Evolutionary conservation across 2,113 vertebrate genomes (phyloP), one percentile per base, ranked within the genome.

Genomic region (Plectropomus leopardus): DNA sequence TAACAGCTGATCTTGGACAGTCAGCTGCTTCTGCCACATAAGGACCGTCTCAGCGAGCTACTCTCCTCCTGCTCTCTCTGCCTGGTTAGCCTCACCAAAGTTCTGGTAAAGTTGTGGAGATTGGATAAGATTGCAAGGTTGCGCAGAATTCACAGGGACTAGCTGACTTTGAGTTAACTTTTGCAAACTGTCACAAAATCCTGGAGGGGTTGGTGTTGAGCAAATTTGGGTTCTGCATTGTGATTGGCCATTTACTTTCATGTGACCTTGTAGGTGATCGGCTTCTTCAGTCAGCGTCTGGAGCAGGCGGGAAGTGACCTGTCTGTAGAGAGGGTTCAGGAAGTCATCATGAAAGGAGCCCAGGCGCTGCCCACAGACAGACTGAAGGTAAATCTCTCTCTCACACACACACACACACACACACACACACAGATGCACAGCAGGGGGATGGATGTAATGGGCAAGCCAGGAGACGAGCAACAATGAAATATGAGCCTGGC

Each of bases 331-430:
- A 89, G 96, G 50, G 98, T 99, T 84, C 97, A 99, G 88, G 98
- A 99, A 90, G 97, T 99, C 92, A 99, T 99, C 93, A 99, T 98
- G 88, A 98, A 99, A 90, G 98, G 98, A 79, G 95, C 96, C 4
- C 96, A 97, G 47, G 97, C 97, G 0, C 93, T 99, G 80, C 98
- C 98, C 85, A 98, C 96, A 91, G 97, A 99, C 94, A 95, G 97
- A 53, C 95, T 99, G 54, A 98, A 96, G 95, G 98, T 99, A 96
- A 95, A 94, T 86, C 55, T 21, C 4, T 59, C 53, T 36, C 40
- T 7, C 58, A 4, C 32, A 7, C 55, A 13, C 65, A n/a, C 40
- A 23, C 48, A 5, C 19, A 44, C 44, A 32, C 55, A 47, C 63
- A 73, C 50, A 44, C 69, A 63, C 40, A 61, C 24, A 60, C 65